Evolutionary conservation across 2,888 invertebrate species (phyloP), one percentile per base, ranked within the genome.

Genomic region (Emmelina monodactyla): DNA sequence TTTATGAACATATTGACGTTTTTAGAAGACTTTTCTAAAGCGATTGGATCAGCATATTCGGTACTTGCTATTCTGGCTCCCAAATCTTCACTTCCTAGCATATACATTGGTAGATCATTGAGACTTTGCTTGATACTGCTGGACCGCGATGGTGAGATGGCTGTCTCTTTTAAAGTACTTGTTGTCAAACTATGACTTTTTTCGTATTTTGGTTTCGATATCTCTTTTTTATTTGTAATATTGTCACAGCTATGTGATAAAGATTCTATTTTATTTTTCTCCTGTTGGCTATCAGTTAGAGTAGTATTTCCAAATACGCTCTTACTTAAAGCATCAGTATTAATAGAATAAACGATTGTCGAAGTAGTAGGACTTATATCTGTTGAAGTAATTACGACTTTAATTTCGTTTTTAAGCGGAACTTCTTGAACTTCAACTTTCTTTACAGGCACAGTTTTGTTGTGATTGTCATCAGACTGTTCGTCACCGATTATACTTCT

Each of bases 21-120:
- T 55, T 68, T 78, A 29, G 66, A 51, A 9, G 76, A 65, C 3
- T 80, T 70, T 47, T 64, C 72, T 13, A 92, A 70, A 12, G 88
- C 85, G 33, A 86, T 85, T 1, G 93, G 92, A 59, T 93, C 91
- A 0, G 88, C 91, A 51, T 94, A 94, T 57, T 94, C 93, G 0
- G 91, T 88, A 47, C 91, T 87, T 1, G 94, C 94, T 58, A 95
- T 92, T 43, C 94, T 86, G 28, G 93, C 94, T 0, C 94, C 94
- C 45, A 93, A 83, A 39, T 87, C 84, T 45, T 90, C 88, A 46
- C 92, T 92, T 9, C 92, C 91, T 64, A 89, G 91, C 55, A 88
- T 88, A 53, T 89, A 88, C 39, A 85, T 75, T 11, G 83, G 82
- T 14, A 82, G 52, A 54, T 82, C 82, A 37, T 78, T 75, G 14